Conservation (phyloP, 2,113 vertebrate genomes). For the Tretioscincus oriximinensis region DNA sequence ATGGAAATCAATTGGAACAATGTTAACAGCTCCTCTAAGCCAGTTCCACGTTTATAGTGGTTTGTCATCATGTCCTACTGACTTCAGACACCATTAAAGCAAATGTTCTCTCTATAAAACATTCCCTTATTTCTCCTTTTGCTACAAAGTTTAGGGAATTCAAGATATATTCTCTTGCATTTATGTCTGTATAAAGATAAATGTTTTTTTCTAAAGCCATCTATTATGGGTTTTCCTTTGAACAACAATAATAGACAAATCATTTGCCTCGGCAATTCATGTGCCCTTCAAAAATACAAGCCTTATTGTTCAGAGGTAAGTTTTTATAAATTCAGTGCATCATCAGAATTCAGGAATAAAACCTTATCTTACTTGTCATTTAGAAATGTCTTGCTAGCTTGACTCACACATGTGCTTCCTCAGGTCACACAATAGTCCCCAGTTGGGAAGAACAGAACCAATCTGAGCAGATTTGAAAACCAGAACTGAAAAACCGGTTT, state of each 20-base stretch:
- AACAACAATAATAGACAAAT: not conserved
- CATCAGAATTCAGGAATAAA: not conserved
- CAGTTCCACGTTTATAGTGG: slow-evolving; percentile 30
- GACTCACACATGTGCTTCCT: too few relatives aligned
- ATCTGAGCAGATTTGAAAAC: too few relatives aligned
- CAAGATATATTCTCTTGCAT: not conserved
- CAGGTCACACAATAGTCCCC: too few relatives aligned
- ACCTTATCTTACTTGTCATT: not conserved
- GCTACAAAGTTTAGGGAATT: not conserved
- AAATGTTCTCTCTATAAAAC: slow-evolving; percentile 24
- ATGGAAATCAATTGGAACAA: slow-evolving; percentile 43
- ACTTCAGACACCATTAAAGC: slow-evolving; percentile 41
- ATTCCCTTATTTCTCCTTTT: not conserved
- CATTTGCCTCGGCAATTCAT: slow-evolving; percentile 18
- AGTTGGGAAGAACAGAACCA: too few relatives aligned
- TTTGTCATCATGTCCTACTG: slow-evolving; percentile 36
- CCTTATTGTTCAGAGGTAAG: not conserved
- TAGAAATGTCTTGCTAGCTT: not conserved
- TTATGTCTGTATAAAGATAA: not conserved
- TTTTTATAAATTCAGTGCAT: not conserved
- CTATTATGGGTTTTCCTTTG: slow-evolving; percentile 4
- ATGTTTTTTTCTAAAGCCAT: slow-evolving; percentile 3
- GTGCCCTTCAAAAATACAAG: not conserved
- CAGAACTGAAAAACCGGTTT: too few relatives aligned
- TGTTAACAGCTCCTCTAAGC: slow-evolving; percentile 43